phyloP scores from a whole-genome alignment of 2,888 invertebrate species.

The Harpagoxenus sublaevis region DNA sequence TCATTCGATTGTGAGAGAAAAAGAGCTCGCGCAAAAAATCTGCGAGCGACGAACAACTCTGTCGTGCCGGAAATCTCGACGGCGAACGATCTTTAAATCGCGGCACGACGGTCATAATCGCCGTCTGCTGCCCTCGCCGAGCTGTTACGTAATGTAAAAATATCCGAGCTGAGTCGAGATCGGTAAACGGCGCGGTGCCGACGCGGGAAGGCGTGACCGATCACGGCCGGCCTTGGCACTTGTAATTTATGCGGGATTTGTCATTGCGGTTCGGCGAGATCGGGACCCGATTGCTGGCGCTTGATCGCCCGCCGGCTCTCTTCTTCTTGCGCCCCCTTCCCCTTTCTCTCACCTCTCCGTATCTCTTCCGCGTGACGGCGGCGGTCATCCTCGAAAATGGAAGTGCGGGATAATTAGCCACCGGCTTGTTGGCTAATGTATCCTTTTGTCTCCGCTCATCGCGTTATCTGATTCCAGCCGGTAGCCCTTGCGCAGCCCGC shows the following conservation, averaged over 20 bases:
- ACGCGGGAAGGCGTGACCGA: conserved; percentile 71
- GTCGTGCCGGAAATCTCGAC: conserved; percentile 25
- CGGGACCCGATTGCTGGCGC: conserved; percentile 29
- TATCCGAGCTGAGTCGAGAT: conserved; percentile 60
- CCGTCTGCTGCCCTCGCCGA: conserved; percentile 9
- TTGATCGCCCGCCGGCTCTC: conserved; percentile 37
- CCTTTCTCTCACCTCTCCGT: not conserved
- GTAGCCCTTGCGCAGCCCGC: conserved; percentile 61
- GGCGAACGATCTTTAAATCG: conserved; percentile 28
- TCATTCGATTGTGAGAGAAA: not conserved
- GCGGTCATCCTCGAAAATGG: conserved; percentile 73
- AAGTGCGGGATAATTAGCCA: conserved; percentile 79
- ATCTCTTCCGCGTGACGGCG: conserved; percentile 32
- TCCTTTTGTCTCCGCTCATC: conserved; percentile 80
- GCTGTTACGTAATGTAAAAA: conserved; percentile 64
- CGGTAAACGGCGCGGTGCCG: conserved; percentile 48
- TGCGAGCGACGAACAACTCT: not conserved
- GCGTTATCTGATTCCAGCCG: conserved; percentile 78
- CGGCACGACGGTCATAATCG: conserved; percentile 26
- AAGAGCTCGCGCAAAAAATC: not conserved
- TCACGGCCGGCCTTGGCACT: conserved; percentile 70
- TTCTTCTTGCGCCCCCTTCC: conserved; percentile 2
- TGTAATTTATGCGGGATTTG: conserved; percentile 82
- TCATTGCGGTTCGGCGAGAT: conserved; percentile 69
- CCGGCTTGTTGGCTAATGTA: conserved; percentile 80